Evolutionary conservation across 2,797 vertebrate species (phyloP).

Genomic region (Pelodytes ibericus): DNA sequence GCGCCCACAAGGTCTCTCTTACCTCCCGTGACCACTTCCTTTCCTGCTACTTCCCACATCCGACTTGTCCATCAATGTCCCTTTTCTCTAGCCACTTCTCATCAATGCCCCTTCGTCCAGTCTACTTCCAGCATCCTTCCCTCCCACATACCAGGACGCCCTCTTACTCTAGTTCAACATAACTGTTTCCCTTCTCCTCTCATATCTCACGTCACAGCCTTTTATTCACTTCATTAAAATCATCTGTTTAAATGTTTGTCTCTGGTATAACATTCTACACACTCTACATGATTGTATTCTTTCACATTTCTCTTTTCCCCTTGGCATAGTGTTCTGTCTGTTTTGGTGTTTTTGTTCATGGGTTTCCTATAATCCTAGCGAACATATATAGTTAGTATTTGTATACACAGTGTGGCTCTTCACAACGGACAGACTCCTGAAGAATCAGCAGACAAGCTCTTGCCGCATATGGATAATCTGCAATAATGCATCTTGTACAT

Average conservation of each 20-base stretch:
- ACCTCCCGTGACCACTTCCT: neutral
- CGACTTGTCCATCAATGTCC: neutral
- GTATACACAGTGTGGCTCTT: neutral
- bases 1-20: too few relatives aligned
- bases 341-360: neutral
- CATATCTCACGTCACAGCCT: neutral
- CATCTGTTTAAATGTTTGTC: neutral
- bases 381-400: neutral
- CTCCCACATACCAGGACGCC: neutral
- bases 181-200: neutral
- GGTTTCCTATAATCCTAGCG: neutral
- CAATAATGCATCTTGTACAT: slow-evolving; percentile 92
- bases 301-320: neutral
- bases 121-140: neutral
- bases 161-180: neutral
- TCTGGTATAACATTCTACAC: neutral
- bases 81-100: neutral
- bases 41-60: neutral
- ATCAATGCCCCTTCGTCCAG: neutral
- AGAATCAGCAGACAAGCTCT: slow-evolving; percentile 89
- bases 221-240: neutral
- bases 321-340: neutral
- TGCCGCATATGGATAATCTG: slow-evolving; percentile 98
- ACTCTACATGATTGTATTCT: neutral
- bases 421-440: neutral